These are phyloP conservation scores for Drosophila barbarae DNA, from an alignment of 2,888 invertebrate genomes.

Conservation along the genomic window DNA sequence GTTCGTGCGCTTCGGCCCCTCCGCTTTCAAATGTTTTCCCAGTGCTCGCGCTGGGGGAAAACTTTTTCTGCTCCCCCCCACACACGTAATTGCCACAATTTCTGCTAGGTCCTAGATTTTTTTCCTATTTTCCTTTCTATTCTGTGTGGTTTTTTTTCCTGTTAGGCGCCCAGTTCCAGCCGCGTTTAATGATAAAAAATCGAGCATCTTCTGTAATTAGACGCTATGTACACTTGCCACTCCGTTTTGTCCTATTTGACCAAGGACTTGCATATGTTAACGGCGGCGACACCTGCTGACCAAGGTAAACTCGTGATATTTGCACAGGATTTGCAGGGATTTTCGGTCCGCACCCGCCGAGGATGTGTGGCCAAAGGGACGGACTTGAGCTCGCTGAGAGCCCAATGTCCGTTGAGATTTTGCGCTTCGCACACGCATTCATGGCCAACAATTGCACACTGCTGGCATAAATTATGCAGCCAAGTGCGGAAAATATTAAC, in stretches of 20 bases:
- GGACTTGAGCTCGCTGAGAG: constrained; percentile 7
- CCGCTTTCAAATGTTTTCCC: constrained; percentile 32
- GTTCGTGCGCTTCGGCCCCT: constrained; percentile 48
- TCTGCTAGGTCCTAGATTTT: constrained; percentile 32
- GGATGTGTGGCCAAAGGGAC: not conserved
- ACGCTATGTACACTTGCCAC: constrained; percentile 37
- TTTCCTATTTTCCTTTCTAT: not conserved
- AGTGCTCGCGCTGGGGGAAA: constrained; percentile 21
- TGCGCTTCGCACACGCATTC: constrained; percentile 29
- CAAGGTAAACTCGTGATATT: constrained; percentile 26
- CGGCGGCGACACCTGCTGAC: constrained; percentile 33
- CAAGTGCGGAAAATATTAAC: constrained; percentile 70
- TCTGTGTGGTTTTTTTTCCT: not conserved
- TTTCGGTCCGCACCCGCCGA: not conserved
- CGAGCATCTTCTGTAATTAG: constrained; percentile 38
- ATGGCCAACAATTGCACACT: constrained; percentile 48
- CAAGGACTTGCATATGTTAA: constrained; percentile 24
- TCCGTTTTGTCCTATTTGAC: constrained; percentile 30
- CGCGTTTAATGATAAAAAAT: constrained; percentile 42
- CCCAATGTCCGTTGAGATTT: constrained; percentile 3
- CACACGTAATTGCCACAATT: constrained; percentile 73
- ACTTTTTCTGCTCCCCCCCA: constrained; percentile 46
- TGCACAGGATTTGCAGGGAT: constrained; percentile 16
- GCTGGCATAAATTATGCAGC: constrained; percentile 71
- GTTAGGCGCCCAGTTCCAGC: not conserved